Percentiles rank a stretch among this genome's conserved stretches.
These are phyloP conservation scores for Pedetes capensis DNA, from an alignment of 2,113 vertebrate species.

Conservation along the genomic window DNA sequence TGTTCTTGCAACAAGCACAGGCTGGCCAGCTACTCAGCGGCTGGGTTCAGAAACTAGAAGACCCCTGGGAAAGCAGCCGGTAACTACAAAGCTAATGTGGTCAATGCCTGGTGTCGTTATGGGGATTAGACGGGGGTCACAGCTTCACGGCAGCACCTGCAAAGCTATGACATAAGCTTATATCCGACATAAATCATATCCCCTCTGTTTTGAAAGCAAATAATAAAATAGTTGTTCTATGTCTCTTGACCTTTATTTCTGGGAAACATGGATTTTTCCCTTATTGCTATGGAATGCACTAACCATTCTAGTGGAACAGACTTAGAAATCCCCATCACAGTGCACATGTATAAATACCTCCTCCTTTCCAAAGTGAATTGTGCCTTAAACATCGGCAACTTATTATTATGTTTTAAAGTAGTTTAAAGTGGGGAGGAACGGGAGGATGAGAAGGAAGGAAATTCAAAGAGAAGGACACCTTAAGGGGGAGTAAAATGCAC, in stretches of 20 bases:
- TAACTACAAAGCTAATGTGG: slow-evolving; percentile 82
- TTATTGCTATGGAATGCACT: slow-evolving; percentile 55
- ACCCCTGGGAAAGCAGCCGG: slow-evolving; percentile 47
- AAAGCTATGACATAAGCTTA: slow-evolving; percentile 81
- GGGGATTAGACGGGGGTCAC: slow-evolving; percentile 84
- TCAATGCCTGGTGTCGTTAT: slow-evolving; percentile 71
- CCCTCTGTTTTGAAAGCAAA: slow-evolving; percentile 85
- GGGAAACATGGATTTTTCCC: slow-evolving; percentile 79
- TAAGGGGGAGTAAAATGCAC: background rate
- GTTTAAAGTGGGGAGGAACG: background rate
- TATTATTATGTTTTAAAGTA: background rate
- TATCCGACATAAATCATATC: slow-evolving; percentile 85
- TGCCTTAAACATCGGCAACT: slow-evolving; percentile 56
- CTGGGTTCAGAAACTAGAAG: slow-evolving; percentile 20
- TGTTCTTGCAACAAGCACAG: background rate
- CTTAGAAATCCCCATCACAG: background rate
- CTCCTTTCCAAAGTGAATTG: slow-evolving; percentile 33
- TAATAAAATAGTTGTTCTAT: slow-evolving; percentile 81
- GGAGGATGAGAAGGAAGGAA: background rate
- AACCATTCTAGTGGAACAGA: slow-evolving; percentile 35
- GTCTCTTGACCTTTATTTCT: slow-evolving; percentile 82
- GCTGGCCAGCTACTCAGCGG: background rate
- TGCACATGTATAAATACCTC: slow-evolving; percentile 25
- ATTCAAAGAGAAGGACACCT: background rate
- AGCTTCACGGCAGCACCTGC: slow-evolving; percentile 83